Percentiles rank a stretch among this genome's conserved stretches.
Conservation (phyloP, 2,797 vertebrate species). For the Pipistrellus pipistrellus region DNA sequence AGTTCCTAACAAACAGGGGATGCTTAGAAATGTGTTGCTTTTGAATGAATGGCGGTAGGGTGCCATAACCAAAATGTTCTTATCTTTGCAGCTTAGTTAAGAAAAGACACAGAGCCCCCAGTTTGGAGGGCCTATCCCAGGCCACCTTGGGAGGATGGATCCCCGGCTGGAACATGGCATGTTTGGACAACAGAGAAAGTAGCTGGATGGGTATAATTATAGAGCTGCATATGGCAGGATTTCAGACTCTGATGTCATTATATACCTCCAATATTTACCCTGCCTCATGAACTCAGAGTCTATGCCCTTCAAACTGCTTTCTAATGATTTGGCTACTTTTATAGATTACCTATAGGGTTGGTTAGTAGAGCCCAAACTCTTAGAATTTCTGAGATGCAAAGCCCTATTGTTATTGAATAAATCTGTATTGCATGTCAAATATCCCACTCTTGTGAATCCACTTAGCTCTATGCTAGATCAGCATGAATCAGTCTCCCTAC, state of each 20-base stretch:
- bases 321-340: background rate
- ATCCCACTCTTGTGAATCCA: background rate
- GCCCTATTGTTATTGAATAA: background rate
- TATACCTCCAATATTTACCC: background rate
- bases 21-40: background rate
- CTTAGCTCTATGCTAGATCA: background rate
- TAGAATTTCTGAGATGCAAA: background rate
- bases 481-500: background rate
- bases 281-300: background rate
- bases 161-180: too few species aligned
- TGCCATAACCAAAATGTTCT: background rate
- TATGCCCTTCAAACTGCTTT: background rate
- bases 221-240: background rate
- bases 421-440: background rate
- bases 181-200: background rate
- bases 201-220: background rate
- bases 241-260: background rate
- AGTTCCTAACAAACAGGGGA: background rate
- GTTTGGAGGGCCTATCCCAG: fast-evolving
- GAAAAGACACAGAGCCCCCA: background rate
- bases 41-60: background rate
- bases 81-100: background rate
- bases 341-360: background rate
- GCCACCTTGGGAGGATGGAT: background rate
- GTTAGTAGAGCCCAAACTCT: background rate